Conservation (phyloP, 1,140 invertebrate species). For the Goniozus legneri region DNA sequence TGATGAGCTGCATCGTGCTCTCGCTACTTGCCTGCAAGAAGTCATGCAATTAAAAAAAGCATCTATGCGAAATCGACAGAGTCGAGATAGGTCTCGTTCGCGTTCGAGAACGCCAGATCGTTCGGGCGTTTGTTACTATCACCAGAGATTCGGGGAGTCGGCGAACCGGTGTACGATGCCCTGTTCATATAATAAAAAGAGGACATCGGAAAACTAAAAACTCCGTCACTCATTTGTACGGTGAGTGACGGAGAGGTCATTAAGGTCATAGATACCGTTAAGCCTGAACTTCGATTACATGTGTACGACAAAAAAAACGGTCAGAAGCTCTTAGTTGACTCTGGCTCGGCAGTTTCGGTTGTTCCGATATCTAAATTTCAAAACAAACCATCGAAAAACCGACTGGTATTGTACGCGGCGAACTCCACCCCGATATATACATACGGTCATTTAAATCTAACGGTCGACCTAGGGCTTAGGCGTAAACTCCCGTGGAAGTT, state of each 20-base stretch:
- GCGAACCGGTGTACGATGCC: constrained; percentile 1
- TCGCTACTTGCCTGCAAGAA: not conserved
- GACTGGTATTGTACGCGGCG: constrained; percentile 11
- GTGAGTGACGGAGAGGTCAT: not conserved
- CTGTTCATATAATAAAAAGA: not conserved
- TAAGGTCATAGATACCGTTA: not conserved
- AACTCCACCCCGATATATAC: constrained; percentile 15
- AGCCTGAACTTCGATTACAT: constrained; percentile 3
- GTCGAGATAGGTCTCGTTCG: not conserved
- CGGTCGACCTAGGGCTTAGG: constrained; percentile 12
- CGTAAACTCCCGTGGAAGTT: constrained; percentile 12
- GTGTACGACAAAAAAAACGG: constrained; percentile 3
- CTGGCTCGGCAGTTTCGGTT: constrained; percentile 8
- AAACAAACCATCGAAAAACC: not conserved
- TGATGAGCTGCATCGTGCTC: not conserved
- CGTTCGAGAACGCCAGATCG: not conserved
- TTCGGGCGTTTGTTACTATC: constrained; percentile 7
- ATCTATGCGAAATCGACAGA: not conserved
- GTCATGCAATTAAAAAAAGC: not conserved
- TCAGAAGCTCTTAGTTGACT: constrained; percentile 11
- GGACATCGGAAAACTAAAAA: constrained; percentile 3
- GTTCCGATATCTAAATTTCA: not conserved
- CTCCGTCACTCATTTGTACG: not conserved
- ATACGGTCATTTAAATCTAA: constrained; percentile 8
- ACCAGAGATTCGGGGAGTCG: constrained; percentile 1